Conservation (phyloP, 2,888 invertebrate genomes). For the Cataglyphis livida region DNA sequence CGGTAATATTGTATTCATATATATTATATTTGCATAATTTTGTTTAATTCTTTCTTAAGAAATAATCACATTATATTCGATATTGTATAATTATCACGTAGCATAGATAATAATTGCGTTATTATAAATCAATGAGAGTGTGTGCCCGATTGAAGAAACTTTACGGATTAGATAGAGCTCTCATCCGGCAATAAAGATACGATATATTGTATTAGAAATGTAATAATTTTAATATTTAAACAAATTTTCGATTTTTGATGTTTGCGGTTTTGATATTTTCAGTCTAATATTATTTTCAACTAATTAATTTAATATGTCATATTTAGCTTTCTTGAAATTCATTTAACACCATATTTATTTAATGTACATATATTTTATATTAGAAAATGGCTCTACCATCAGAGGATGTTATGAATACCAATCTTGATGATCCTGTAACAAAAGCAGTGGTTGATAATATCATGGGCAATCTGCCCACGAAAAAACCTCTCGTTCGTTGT, state of each 20-base stretch:
- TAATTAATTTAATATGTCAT: not conserved
- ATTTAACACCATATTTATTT: not conserved
- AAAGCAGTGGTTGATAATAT: slow-evolving; percentile 86
- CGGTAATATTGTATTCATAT: slow-evolving; percentile 35
- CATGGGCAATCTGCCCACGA: slow-evolving; percentile 85
- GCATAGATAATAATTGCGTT: no score
- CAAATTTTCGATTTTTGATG: not conserved
- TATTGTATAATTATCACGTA: not conserved
- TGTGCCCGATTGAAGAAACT: not conserved
- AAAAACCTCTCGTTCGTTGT: slow-evolving; percentile 85
- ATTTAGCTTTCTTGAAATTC: not conserved
- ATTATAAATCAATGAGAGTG: not conserved
- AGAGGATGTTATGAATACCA: slow-evolving; percentile 72
- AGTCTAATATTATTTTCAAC: not conserved
- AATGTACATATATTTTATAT: slow-evolving; percentile 44
- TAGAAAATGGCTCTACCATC: slow-evolving; percentile 73
- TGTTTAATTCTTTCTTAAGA: not conserved
- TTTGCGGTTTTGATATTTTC: not conserved
- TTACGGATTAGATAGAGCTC: not conserved
- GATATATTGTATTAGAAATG: not conserved
- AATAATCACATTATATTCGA: not conserved
- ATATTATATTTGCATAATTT: slow-evolving; percentile 6
- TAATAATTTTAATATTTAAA: not conserved
- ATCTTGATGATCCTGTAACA: slow-evolving; percentile 85
- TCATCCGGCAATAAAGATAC: not conserved